phyloP scores from a whole-genome alignment of 1,140 invertebrate species.

The Drosophila auraria region DNA sequence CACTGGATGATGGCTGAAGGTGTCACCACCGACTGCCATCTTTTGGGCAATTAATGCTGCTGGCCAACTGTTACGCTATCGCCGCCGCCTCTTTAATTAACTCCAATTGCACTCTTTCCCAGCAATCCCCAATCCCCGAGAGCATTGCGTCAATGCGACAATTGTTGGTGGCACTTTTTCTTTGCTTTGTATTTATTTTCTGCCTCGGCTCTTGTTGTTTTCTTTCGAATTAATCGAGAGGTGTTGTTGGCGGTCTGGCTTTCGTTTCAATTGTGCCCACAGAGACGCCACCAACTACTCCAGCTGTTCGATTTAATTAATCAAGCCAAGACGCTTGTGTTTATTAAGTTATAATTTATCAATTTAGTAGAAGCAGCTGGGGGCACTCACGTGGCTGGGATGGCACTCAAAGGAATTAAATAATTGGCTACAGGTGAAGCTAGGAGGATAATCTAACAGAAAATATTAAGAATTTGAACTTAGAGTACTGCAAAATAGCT shows the following conservation, averaged over 20 bases:
- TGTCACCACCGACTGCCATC: conserved; percentile 34
- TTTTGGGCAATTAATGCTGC: conserved; percentile 59
- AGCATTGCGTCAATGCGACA: conserved; percentile 77
- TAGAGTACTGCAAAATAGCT: background rate
- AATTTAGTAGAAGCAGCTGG: conserved; percentile 13
- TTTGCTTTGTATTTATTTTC: conserved; percentile 24
- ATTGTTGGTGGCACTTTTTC: conserved; percentile 72
- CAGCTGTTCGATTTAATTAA: conserved; percentile 55
- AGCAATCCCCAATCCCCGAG: conserved; percentile 7
- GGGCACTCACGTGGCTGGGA: background rate
- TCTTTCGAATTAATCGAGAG: conserved; percentile 47
- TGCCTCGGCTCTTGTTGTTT: conserved; percentile 9
- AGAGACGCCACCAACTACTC: conserved; percentile 17
- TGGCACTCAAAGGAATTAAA: background rate
- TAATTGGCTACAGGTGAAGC: background rate
- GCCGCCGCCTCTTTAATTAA: conserved; percentile 70
- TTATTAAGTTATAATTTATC: conserved; percentile 44
- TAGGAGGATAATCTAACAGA: background rate
- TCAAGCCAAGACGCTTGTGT: conserved; percentile 21
- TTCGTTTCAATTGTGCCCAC: conserved; percentile 41
- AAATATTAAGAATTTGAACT: background rate
- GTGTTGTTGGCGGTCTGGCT: conserved; percentile 42
- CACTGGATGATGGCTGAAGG: conserved; percentile 38
- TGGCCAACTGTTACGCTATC: conserved; percentile 56
- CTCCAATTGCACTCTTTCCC: conserved; percentile 62